phyloP scores from a whole-genome alignment of 2,888 invertebrate genomes.

The Spialia ferax region DNA sequence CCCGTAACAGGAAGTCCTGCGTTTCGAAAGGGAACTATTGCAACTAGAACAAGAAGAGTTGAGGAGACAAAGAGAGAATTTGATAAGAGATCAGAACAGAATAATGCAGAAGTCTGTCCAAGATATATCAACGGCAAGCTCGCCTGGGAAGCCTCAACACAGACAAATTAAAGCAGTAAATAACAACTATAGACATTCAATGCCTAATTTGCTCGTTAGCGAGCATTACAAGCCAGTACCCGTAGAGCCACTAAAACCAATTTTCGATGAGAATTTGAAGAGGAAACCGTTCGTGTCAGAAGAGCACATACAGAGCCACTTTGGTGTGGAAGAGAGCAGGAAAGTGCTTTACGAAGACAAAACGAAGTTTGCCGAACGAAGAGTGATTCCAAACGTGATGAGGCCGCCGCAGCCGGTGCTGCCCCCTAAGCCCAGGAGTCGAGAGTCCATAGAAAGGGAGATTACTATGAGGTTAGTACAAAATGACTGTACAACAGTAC shows the following conservation, averaged over 20 bases:
- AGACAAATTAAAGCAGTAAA: slow-evolving; percentile 51
- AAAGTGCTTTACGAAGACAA: slow-evolving; percentile 70
- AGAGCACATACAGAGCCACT: slow-evolving; percentile 79
- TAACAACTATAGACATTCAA: slow-evolving; percentile 76
- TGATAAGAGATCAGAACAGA: slow-evolving; percentile 89
- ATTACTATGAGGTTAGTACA: slow-evolving; percentile 79
- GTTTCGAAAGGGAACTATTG: slow-evolving; percentile 92
- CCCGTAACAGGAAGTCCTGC: slow-evolving; percentile 88
- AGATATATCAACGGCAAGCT: slow-evolving; percentile 81
- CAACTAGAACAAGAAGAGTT: slow-evolving; percentile 93
- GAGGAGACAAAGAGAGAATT: slow-evolving; percentile 90
- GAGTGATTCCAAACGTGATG: slow-evolving; percentile 51
- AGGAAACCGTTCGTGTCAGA: slow-evolving; percentile 80
- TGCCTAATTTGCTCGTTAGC: slow-evolving; percentile 78
- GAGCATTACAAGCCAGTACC: slow-evolving; percentile 65
- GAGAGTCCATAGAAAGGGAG: slow-evolving; percentile 79
- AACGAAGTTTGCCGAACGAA: slow-evolving; percentile 54
- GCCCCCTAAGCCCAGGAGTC: slow-evolving; percentile 74
- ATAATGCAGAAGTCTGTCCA: slow-evolving; percentile 88
- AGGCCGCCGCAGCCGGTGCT: slow-evolving; percentile 63
- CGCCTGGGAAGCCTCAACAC: slow-evolving; percentile 69
- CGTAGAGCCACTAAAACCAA: slow-evolving; percentile 58
- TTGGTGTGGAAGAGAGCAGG: slow-evolving; percentile 78
- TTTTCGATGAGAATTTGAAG: slow-evolving; percentile 67
- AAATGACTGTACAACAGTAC: not conserved